Base-by-base conservation (phyloP, 2,888 invertebrate species). In the Troglohyphantes excavatus region DNA sequence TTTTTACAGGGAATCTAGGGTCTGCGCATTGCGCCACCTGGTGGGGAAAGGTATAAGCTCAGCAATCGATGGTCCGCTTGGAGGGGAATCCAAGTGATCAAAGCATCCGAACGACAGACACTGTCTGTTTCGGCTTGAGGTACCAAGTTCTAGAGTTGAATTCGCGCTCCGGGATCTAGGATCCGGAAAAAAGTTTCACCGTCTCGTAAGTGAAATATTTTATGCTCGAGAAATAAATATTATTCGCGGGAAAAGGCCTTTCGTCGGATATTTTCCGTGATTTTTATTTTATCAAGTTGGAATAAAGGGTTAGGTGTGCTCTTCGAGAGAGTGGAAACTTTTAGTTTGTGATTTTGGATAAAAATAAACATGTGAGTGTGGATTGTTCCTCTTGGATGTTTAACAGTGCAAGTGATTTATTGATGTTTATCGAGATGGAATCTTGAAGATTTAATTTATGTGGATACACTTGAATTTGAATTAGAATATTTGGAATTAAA, bases 11-110 rank as follows among this genome's bases (percentile, higher is more conserved):
- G 61, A 2, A 5, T 13, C 53, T n/a, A 13, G n/a, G 13, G 17
- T n/a, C 43, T 26, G 67, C 29, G 61, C 33, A 23, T 59, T 27
- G 82, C 82, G 88, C 82, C 88, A 65, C 61, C 88, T 75, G 43
- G 13, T 27, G 88, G 67, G 26, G 17, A 6, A 76, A 29, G 26
- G 33, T 19, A 59, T 29, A 82, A 88, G 61, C 82, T 75, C 43
- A 23, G 11, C 23, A 61, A 59, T 88, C 88, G 88, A 88, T 88
- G 75, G 65, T 11, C n/a, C 5, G 2, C 11, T 46, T 19, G 61
- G 88, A 67, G 82, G 82, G 82, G 88, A 61, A 82, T 88, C 88
- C 68, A 63, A 88, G 82, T 68, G 82, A 88, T 82, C 29, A 75
- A 26, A 59, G 33, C 19, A 72, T 68, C 67, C 59, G 29, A 67